Evolutionary conservation across 2,113 vertebrate species (phyloP).

Genomic region (Canis aureus): DNA sequence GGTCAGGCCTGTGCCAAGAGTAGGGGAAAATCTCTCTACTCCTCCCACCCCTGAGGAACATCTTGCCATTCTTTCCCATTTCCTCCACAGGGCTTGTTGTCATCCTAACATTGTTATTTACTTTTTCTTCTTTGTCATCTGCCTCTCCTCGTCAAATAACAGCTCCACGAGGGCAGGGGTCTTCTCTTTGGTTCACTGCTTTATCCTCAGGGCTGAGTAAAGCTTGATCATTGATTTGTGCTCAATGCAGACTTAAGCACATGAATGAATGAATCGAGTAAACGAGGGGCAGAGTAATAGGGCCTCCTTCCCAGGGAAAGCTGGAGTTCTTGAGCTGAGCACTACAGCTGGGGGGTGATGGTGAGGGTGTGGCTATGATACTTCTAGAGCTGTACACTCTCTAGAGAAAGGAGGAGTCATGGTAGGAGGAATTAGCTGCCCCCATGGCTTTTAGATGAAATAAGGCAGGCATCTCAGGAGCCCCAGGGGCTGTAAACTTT

Average conservation of each 20-base stretch:
- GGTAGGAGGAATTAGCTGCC: neutral
- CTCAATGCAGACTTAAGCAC: too few species aligned
- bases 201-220: neutral
- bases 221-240: accelerated
- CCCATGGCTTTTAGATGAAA: neutral
- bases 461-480: neutral
- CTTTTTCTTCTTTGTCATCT: too few species aligned
- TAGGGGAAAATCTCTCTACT: neutral
- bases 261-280: neutral
- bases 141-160: neutral
- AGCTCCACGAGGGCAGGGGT: neutral
- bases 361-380: accelerated
- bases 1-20: neutral
- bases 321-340: neutral
- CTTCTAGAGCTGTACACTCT: accelerated
- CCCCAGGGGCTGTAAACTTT: neutral
- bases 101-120: neutral
- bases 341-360: accelerated
- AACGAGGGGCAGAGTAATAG: neutral
- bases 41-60: neutral
- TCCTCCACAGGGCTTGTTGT: neutral
- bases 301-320: neutral
- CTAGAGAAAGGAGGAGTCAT: neutral
- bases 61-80: neutral
- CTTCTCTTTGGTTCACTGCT: neutral